phyloP scores from a whole-genome alignment of 2,113 vertebrate species.

The Tenrec ecaudatus region DNA sequence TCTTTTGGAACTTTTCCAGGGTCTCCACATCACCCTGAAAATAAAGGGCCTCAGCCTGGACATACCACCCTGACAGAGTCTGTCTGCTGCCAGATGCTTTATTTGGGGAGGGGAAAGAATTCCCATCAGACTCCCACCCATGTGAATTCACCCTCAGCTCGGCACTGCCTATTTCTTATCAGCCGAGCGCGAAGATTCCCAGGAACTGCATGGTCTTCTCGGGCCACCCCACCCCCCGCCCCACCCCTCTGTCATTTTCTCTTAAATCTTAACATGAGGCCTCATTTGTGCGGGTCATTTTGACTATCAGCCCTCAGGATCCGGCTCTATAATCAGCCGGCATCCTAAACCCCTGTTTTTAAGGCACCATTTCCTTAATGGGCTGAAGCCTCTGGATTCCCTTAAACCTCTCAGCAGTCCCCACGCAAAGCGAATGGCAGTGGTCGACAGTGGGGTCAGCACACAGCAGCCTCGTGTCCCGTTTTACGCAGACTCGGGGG shows the following conservation, averaged over 20 bases:
- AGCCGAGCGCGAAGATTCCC: not conserved
- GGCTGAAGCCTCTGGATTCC: slow-evolving; percentile 57
- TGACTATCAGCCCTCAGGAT: slow-evolving; percentile 45
- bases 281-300: slow-evolving; percentile 45
- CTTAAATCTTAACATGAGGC: slow-evolving; percentile 29
- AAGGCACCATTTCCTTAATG: slow-evolving; percentile 70
- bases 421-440: slow-evolving; percentile 43
- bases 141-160: not conserved
- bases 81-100: slow-evolving; percentile 59
- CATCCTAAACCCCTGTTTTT: slow-evolving; percentile 55
- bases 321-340: slow-evolving; percentile 56
- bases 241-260: slow-evolving; percentile 24
- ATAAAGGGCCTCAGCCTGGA: slow-evolving; percentile 42
- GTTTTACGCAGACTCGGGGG: slow-evolving; percentile 69
- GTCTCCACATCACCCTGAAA: slow-evolving; percentile 64
- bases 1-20: slow-evolving; percentile 72
- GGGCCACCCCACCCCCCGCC: not conserved
- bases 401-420: slow-evolving; percentile 52
- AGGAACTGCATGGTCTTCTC: not conserved
- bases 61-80: not conserved
- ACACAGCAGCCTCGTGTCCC: slow-evolving; percentile 40
- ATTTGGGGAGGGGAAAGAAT: not conserved
- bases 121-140: not conserved
- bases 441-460: slow-evolving; percentile 20
- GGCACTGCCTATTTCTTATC: slow-evolving; percentile 32